Evolutionary conservation across 2,113 vertebrate species (phyloP).

Genomic region (Myiozetetes cayanensis): DNA sequence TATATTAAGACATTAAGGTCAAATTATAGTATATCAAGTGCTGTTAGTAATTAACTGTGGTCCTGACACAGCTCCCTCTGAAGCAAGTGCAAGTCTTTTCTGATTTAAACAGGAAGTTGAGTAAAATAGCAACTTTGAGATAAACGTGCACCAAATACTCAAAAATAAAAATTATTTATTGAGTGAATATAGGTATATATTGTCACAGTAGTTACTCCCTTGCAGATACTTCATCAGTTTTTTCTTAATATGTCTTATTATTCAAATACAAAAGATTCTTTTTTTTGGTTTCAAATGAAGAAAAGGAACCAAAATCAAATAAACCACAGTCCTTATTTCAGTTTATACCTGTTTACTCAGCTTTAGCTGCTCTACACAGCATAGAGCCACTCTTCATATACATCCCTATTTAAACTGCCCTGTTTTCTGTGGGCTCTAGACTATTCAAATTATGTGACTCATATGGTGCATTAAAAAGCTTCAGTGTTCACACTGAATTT

Average conservation of each 20-base stretch:
- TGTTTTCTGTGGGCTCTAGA: background rate
- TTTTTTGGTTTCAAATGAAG: background rate
- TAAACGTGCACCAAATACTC: background rate
- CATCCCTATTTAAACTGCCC: background rate
- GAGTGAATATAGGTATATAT: background rate
- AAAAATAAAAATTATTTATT: background rate
- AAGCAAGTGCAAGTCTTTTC: background rate
- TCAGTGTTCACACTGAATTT: background rate
- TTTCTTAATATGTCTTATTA: background rate
- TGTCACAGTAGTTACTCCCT: background rate
- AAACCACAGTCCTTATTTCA: background rate
- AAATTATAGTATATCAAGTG: background rate
- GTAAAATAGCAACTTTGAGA: background rate
- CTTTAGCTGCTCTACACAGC: background rate
- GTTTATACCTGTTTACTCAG: background rate
- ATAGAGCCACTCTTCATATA: background rate
- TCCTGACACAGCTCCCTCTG: background rate
- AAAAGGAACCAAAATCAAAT: background rate
- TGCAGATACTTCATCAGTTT: accelerated
- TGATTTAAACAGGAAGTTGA: background rate
- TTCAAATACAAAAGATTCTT: background rate
- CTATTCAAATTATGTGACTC: background rate
- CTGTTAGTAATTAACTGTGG: background rate
- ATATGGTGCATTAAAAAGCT: background rate
- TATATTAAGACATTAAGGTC: background rate